phyloP scores from a whole-genome alignment of 2,797 vertebrate species.

The Gymnoscopelus microlampas region DNA sequence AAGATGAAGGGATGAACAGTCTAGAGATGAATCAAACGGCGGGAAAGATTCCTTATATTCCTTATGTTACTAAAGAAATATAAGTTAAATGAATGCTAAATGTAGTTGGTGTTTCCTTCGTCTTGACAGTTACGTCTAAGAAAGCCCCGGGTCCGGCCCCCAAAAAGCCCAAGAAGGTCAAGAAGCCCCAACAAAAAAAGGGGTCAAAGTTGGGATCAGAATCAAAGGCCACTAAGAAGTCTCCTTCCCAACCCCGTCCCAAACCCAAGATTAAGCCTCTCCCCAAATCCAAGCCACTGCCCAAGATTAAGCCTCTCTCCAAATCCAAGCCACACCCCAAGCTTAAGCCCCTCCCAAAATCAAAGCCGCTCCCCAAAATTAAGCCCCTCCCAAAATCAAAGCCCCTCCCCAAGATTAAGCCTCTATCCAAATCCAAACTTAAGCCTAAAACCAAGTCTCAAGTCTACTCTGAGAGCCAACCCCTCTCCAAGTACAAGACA shows the following conservation, averaged over 20 bases:
- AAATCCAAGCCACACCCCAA: constrained; percentile 20
- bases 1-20: too few species aligned
- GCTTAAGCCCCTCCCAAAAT: constrained; percentile 4
- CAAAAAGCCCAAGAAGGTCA: constrained; percentile 54
- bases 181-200: constrained; percentile 35
- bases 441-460: constrained; percentile 33
- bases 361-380: constrained; percentile 11
- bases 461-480: constrained; percentile 3
- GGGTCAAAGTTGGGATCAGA: constrained; percentile 51
- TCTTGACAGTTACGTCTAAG: background rate
- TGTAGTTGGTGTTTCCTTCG: background rate
- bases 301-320: constrained; percentile 7
- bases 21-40: too few species aligned
- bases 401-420: constrained; percentile 10
- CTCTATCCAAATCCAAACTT: constrained; percentile 28
- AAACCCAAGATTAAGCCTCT: background rate
- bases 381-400: constrained; percentile 16
- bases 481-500: background rate
- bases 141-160: constrained; percentile 4
- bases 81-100: too few species aligned
- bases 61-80: too few species aligned
- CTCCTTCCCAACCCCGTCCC: background rate
- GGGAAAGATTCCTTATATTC: too few species aligned
- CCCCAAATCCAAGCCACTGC: background rate
- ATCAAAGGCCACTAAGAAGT: constrained; percentile 52